Evolutionary conservation across 1,140 invertebrate genomes (phyloP).

Genomic region (Eriosoma lanigerum): DNA sequence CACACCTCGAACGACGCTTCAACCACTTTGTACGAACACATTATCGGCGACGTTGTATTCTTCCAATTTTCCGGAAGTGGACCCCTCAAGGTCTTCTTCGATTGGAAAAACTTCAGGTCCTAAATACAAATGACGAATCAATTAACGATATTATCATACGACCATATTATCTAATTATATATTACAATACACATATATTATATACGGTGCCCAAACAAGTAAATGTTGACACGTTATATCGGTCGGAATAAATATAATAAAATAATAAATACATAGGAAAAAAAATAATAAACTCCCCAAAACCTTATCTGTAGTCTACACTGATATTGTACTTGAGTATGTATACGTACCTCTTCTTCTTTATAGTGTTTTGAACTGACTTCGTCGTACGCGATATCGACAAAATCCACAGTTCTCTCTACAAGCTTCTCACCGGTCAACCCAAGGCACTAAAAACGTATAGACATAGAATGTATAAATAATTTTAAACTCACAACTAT

Average conservation of each 20-base stretch:
- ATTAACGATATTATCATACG: neutral
- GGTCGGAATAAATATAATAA: too few relatives aligned
- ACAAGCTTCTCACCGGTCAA: conserved; percentile 74
- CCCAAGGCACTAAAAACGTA: conserved; percentile 68
- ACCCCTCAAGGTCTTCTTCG: conserved; percentile 77
- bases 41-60: conserved; percentile 74
- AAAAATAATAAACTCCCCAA: too few relatives aligned
- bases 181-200: too few relatives aligned
- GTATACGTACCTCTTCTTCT: conserved; percentile 69
- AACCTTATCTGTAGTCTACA: too few relatives aligned
- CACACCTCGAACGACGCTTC: conserved; percentile 88
- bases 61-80: conserved; percentile 81
- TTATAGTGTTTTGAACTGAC: conserved; percentile 84
- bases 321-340: neutral
- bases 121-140: conserved; percentile 46
- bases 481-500: neutral
- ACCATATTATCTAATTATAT: neutral
- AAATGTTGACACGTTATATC: too few relatives aligned
- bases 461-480: too few relatives aligned
- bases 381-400: conserved; percentile 89
- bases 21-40: conserved; percentile 93
- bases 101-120: conserved; percentile 81
- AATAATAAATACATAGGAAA: too few relatives aligned
- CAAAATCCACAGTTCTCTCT: conserved; percentile 72
- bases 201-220: too few relatives aligned